A percentile compares a stretch with the other conserved stretches of the same genome.
These are phyloP conservation scores for Pachycephus smyrnensis DNA, from an alignment of 2,888 invertebrate genomes.

Conservation along the genomic window DNA sequence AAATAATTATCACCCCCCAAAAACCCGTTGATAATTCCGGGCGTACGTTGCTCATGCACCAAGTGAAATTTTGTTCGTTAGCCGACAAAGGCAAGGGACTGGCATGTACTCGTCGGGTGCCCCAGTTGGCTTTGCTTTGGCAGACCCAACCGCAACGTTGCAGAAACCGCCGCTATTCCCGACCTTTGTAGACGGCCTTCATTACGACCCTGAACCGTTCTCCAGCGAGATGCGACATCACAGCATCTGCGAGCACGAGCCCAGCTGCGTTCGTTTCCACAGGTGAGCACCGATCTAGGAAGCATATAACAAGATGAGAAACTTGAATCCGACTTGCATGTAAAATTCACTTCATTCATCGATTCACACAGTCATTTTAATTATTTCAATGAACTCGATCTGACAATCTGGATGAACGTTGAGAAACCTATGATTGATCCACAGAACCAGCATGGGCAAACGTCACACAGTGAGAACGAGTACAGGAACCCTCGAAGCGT, in stretches of 20 bases:
- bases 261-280: conserved; percentile 54
- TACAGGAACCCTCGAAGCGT: conserved; percentile 73
- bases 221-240: conserved; percentile 52
- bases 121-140: conserved; percentile 56
- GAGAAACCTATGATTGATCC: too few relatives aligned
- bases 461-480: conserved; percentile 28
- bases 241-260: conserved; percentile 57
- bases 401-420: too few relatives aligned
- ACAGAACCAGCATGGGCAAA: conserved; percentile 25
- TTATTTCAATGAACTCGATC: not conserved
- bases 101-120: conserved; percentile 52
- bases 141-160: conserved; percentile 57
- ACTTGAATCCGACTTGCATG: not conserved
- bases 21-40: not conserved
- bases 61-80: conserved; percentile 29
- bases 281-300: conserved; percentile 5
- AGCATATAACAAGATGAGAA: not conserved
- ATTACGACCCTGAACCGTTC: conserved; percentile 62
- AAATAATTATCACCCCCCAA: not conserved
- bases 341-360: not conserved
- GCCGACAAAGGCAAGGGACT: conserved; percentile 51
- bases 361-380: not conserved
- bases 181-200: conserved; percentile 65
- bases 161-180: conserved; percentile 67
- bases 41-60: not conserved